Percentiles rank a stretch among this genome's conserved stretches.
Evolutionary conservation across 1,140 invertebrate species (phyloP).

Genomic region (Cecropterus lyciades): DNA sequence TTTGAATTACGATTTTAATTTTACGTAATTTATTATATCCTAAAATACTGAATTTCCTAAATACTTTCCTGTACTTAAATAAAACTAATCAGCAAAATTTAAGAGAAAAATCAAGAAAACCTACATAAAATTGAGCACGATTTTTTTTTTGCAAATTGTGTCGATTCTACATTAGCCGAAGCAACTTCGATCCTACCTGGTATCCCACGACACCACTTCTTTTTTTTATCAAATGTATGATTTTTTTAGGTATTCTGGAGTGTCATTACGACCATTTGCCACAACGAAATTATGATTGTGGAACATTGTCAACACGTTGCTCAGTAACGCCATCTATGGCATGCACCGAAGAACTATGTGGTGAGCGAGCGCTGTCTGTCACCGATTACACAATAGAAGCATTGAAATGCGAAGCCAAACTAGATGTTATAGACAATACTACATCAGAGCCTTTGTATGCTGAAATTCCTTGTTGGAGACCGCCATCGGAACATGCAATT

Average conservation of each 20-base stretch:
- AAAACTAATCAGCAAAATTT: too few species aligned
- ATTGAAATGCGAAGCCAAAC: slow-evolving; percentile 72
- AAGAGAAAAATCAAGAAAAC: too few species aligned
- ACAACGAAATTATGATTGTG: slow-evolving; percentile 61
- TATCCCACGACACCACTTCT: too few species aligned
- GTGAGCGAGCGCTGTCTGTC: slow-evolving; percentile 51
- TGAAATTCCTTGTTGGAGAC: slow-evolving; percentile 80
- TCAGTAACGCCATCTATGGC: slow-evolving; percentile 67
- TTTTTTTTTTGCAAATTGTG: too few species aligned
- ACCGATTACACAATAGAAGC: slow-evolving; percentile 71
- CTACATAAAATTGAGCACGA: too few species aligned
- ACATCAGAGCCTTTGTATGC: slow-evolving; percentile 79
- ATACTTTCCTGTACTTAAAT: too few species aligned
- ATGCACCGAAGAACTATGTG: slow-evolving; percentile 54
- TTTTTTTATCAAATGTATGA: too few species aligned
- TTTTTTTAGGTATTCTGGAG: slow-evolving; percentile 79
- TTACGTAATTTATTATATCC: too few species aligned
- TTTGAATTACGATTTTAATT: too few species aligned
- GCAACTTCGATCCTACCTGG: too few species aligned
- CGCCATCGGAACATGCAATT: slow-evolving; percentile 70
- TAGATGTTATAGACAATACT: slow-evolving; percentile 66
- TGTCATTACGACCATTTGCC: slow-evolving; percentile 82
- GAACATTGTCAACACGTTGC: slow-evolving; percentile 49
- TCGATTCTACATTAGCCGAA: too few species aligned
- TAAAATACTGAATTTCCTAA: too few species aligned